Base-by-base conservation (phyloP, 2,113 vertebrate genomes). In the Mormyrus iriodes region DNA sequence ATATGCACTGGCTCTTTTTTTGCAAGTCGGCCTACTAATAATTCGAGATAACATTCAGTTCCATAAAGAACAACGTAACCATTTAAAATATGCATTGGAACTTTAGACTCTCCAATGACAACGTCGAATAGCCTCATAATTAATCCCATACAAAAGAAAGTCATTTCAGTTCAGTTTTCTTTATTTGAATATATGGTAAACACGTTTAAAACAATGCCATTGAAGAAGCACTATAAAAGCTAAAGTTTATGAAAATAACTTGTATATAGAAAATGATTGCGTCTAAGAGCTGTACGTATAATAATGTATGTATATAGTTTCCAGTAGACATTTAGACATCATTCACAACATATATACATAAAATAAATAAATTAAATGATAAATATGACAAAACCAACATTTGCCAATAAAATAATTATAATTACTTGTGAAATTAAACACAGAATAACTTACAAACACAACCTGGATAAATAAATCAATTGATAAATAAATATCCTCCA, bases 181-280 rank as follows among this genome's bases (percentile, higher is more conserved):
- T 97, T 97, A 95, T 97, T 98, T 97, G 96, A 97, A 97, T 97
- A 97, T 96, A 97, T 97, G 97, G 96, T 97, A 97, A 97, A 97
- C 96, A 97, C 97, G 97, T 96, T 97, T 94, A 95, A 98, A 96
- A 97, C 97, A 96, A 86, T 97, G 96, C 97, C 95, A 96, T 96
- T 17, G n/a, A 84, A 84, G 95, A 97, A 97, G 97, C 96, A 95
- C 96, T 96, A 96, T 93, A 91, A 97, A 97, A 97, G 96, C 97
- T 96, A 97, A 96, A 94, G 94, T 95, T 96, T 97, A 97, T 95
- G 96, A 97, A 96, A 96, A 95, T 96, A 97, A 96, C 58, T 58
- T 95, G 95, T 96, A 95, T 94, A 95, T 96, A 96, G 95, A 96
- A 96, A 97, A 97, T 96, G 97, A 97, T 97, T 98, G 97, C 97